A percentile compares a stretch with the other conserved stretches of the same genome.
Evolutionary conservation across 2,113 vertebrate genomes (phyloP).

Genomic region (Phylloscopus whistleri): DNA sequence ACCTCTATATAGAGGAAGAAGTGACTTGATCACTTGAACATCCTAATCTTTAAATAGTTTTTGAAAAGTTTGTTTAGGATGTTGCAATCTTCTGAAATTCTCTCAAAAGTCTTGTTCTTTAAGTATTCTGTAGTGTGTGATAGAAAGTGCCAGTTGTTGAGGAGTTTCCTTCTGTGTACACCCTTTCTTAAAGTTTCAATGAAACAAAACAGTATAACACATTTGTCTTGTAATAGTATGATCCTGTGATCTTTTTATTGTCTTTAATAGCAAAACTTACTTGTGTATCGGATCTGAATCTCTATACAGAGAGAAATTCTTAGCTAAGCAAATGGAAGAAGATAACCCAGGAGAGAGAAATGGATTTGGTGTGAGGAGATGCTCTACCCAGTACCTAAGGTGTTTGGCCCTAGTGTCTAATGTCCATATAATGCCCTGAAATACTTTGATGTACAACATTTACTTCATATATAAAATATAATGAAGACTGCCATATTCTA

Average conservation of each 20-base stretch:
- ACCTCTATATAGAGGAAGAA: background rate
- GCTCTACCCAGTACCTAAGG: conserved; percentile 49
- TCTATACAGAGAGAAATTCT: conserved; percentile 60
- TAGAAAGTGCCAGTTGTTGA: background rate
- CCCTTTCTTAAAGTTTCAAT: background rate
- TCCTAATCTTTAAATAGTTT: background rate
- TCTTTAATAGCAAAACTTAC: conserved; percentile 55
- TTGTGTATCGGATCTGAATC: conserved; percentile 51
- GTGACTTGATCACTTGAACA: background rate
- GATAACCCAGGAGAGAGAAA: conserved; percentile 44
- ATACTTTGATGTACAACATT: background rate
- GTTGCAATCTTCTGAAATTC: background rate
- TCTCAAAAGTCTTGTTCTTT: background rate
- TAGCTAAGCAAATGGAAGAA: conserved; percentile 61
- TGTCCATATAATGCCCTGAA: conserved; percentile 27
- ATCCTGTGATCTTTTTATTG: conserved; percentile 48
- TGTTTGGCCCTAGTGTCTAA: conserved; percentile 50
- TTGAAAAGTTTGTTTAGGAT: background rate
- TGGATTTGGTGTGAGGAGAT: conserved; percentile 60
- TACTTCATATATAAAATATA: background rate
- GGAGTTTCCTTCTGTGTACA: background rate
- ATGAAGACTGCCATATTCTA: background rate
- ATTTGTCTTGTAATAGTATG: conserved; percentile 25
- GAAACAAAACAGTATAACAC: background rate
- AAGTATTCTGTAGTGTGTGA: background rate